Evolutionary conservation across 2,797 vertebrate species (phyloP).

Genomic region (Cynodonichthys magdalenae): DNA sequence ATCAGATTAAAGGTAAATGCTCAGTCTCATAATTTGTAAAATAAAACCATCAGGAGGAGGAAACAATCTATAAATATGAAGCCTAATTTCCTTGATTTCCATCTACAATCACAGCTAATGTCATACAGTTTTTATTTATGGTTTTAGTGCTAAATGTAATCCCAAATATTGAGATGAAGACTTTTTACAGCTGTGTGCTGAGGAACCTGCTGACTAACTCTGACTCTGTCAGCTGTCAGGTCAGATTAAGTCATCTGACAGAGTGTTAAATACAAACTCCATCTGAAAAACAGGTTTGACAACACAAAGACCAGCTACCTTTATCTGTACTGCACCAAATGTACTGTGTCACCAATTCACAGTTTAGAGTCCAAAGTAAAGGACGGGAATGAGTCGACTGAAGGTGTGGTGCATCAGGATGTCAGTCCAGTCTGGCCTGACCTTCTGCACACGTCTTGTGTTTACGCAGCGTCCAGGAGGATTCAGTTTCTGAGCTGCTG

Average conservation of each 20-base stretch:
- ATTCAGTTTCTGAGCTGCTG: constrained; percentile 1
- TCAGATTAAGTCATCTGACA: not conserved
- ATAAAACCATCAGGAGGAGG: too few species aligned
- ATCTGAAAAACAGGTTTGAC: constrained; percentile 10
- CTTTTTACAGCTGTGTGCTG: too few species aligned
- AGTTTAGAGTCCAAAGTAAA: not conserved
- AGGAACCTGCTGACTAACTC: not conserved
- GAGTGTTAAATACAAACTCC: not conserved
- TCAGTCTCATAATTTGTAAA: too few species aligned
- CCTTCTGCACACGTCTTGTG: constrained; percentile 44
- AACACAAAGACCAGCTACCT: not conserved
- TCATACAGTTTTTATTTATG: not conserved
- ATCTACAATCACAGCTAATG: not conserved
- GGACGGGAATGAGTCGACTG: not conserved
- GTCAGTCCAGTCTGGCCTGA: constrained; percentile 9
- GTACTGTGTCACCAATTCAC: not conserved
- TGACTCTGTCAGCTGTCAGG: not conserved
- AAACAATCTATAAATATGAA: not conserved
- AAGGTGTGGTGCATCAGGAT: constrained; percentile 17
- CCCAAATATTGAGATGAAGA: too few species aligned
- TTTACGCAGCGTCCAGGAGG: constrained; percentile 20
- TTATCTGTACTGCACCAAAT: too few species aligned
- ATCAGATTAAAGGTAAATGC: not conserved
- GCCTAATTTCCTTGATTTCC: not conserved
- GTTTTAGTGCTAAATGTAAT: too few species aligned